phyloP scores from a whole-genome alignment of 2,113 vertebrate species.

The Sander vitreus region DNA sequence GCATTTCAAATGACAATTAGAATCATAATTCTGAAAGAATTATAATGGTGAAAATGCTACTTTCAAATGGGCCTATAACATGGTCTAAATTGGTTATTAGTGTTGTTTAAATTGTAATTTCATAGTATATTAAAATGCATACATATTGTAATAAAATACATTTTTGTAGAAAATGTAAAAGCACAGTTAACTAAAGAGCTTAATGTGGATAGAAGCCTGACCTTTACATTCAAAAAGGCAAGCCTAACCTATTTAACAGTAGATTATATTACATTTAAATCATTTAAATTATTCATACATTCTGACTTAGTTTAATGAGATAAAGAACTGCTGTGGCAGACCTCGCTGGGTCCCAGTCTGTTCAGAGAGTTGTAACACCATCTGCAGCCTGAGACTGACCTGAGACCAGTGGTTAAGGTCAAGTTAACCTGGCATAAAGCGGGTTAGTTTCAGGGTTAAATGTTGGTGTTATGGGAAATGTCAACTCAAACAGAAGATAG shows the following conservation, averaged over 20 bases:
- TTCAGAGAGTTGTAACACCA: neutral
- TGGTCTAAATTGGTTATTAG: too few relatives aligned
- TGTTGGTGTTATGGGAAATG: neutral
- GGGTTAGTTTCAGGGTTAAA: conserved; percentile 7
- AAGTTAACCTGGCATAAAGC: conserved; percentile 5
- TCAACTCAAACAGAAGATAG: conserved; percentile 9
- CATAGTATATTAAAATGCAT: neutral
- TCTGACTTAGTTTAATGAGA: conserved; percentile 4
- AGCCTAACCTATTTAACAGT: neutral
- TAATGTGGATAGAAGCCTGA: neutral
- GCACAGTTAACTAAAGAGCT: neutral
- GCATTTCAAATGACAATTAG: conserved; percentile 7
- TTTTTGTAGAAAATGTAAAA: neutral
- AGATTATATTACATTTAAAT: neutral
- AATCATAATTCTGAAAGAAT: neutral
- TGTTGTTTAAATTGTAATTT: neutral
- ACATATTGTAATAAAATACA: neutral
- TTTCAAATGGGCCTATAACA: too few relatives aligned
- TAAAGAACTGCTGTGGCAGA: neutral
- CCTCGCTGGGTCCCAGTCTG: neutral
- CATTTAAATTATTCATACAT: neutral
- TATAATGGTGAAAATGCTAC: neutral
- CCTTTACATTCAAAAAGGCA: conserved; percentile 1
- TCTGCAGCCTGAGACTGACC: neutral
- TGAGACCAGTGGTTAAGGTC: conserved; percentile 8